Base-by-base conservation (phyloP, 2,888 invertebrate species). In the Camptogramma bilineatum region DNA sequence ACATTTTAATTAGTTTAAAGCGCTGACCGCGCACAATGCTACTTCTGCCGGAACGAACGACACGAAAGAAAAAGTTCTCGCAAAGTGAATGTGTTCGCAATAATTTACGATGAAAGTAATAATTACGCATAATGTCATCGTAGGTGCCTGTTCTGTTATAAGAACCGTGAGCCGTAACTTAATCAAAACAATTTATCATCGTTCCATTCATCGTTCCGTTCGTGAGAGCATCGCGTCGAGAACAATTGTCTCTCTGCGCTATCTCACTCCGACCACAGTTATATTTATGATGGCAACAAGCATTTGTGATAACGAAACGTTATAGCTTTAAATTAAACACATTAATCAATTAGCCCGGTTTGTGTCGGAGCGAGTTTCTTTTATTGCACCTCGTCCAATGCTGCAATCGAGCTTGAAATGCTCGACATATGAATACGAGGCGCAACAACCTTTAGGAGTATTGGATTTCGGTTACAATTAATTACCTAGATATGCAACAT, bases 141-240 rank as follows among this genome's bases (percentile, higher is more conserved):
- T 59, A 56, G 31, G 53, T 53, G 42, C 42, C 59, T 47, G 52
- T 57, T 56, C 62, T 68, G 59, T 71, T 63, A 69, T 60, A 64
- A 67, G 62, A 69, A 64, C 64, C 61, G 62, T 66, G 58, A 65
- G 62, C 62, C 55, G 64, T 71, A 66, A 66, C 54, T 73, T 81
- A 80, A 85, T 84, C 82, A 81, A 78, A 81, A 83, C 81, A 79
- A 81, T 84, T 82, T 75, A 85, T 84, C 81, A 77, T 74, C 57
- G 72, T 75, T 74, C 74, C 74, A 79, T 78, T 83, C 81, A 80
- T 77, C 72, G 77, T 66, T 65, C 73, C 70, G 63, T 70, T 70
- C 75, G 76, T 82, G 84, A 82, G 83, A 81, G 80, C 71, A 71
- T 74, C 69, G 66, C 69, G 60, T 68, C 63, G 67, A 71, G 77